A percentile compares a stretch with the other conserved stretches of the same genome.
These are phyloP conservation scores for Menidia beryllina DNA, from an alignment of 2,113 vertebrate genomes.

Conservation along the genomic window DNA sequence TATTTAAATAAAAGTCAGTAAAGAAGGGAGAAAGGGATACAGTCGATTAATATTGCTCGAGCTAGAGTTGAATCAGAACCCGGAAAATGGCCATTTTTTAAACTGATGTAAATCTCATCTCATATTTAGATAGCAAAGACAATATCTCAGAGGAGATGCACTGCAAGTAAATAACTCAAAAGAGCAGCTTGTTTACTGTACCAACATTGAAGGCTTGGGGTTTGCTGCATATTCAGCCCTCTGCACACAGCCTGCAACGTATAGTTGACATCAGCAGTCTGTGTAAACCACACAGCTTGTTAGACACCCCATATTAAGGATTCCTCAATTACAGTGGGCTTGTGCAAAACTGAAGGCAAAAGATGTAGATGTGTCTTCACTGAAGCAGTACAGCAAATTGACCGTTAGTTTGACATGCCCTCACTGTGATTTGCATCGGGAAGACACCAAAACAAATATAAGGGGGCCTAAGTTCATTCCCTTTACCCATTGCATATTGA, in stretches of 20 bases:
- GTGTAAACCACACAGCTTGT: constrained; percentile 47
- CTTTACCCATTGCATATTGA: constrained; percentile 28
- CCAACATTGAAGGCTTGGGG: constrained; percentile 60
- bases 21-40: constrained; percentile 48
- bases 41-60: constrained; percentile 30
- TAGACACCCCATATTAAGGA: constrained; percentile 54
- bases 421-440: constrained; percentile 28
- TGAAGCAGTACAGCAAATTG: constrained; percentile 50
- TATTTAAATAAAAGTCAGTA: constrained; percentile 61
- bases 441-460: constrained; percentile 36
- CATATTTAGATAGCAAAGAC: constrained; percentile 50
- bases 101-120: constrained; percentile 58
- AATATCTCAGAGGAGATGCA: constrained; percentile 58
- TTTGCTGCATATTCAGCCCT: constrained; percentile 65
- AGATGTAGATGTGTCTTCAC: constrained; percentile 17
- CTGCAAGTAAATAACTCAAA: constrained; percentile 62
- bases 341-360: constrained; percentile 37
- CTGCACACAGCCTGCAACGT: constrained; percentile 29
- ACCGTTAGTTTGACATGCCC: constrained; percentile 48
- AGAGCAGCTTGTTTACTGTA: constrained; percentile 58
- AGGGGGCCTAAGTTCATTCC: constrained; percentile 24
- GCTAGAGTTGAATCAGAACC: constrained; percentile 39
- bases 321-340: constrained; percentile 35
- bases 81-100: constrained; percentile 45
- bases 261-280: constrained; percentile 52